Conservation (phyloP, 2,888 invertebrate species). For the Papilio demoleus region DNA sequence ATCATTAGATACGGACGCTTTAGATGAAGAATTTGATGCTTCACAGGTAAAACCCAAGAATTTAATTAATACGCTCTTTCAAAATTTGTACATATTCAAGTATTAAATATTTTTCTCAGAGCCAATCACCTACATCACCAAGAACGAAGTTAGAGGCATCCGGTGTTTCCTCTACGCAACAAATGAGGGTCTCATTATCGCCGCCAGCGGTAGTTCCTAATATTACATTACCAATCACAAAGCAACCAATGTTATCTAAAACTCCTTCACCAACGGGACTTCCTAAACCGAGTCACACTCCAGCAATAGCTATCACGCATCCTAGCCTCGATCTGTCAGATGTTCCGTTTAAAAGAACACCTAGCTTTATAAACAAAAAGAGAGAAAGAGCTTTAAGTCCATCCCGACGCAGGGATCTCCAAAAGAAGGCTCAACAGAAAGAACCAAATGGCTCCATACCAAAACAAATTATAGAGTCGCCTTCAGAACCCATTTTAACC, state of each 20-base stretch:
- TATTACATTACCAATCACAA: constrained; percentile 73
- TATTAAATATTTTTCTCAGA: constrained; percentile 58
- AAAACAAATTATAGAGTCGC: constrained; percentile 69
- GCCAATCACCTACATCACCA: constrained; percentile 81
- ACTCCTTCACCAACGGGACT: constrained; percentile 60
- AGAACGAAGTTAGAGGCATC: constrained; percentile 78
- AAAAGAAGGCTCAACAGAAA: constrained; percentile 69
- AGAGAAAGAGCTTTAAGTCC: constrained; percentile 80
- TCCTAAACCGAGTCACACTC: constrained; percentile 70
- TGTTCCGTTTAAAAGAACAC: constrained; percentile 76
- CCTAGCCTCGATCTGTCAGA: constrained; percentile 79
- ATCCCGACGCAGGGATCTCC: constrained; percentile 77
- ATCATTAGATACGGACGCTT: constrained; percentile 92
- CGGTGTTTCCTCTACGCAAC: constrained; percentile 64
- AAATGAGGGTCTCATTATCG: constrained; percentile 70
- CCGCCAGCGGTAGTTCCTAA: constrained; percentile 79
- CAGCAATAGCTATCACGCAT: constrained; percentile 84
- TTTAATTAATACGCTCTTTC: neutral
- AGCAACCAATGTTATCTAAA: constrained; percentile 76
- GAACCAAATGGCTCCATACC: constrained; percentile 75
- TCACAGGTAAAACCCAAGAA: constrained; percentile 75
- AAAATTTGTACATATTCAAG: constrained; percentile 10
- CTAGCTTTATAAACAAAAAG: constrained; percentile 80
- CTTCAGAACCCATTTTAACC: constrained; percentile 64
- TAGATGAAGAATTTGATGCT: constrained; percentile 88